phyloP scores from a whole-genome alignment of 2,113 vertebrate species.

The Corythornis vintsioides region DNA sequence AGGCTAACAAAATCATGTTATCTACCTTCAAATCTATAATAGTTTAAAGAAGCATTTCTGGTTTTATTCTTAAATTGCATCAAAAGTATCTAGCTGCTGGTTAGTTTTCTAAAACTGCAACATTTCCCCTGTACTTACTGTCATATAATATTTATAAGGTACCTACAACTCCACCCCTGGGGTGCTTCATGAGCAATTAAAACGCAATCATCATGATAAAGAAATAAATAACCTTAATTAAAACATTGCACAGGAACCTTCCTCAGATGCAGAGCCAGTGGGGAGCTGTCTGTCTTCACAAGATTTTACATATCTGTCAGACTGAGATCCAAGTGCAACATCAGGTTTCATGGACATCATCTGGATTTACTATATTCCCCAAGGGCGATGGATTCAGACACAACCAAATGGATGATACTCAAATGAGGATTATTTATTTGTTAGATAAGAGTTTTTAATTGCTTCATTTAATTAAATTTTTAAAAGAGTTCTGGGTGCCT shows the following conservation, averaged over 20 bases:
- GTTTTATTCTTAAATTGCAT: background rate
- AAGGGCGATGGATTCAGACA: background rate
- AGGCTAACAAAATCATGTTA: background rate
- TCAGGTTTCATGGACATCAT: slow-evolving; percentile 1
- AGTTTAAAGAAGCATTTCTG: background rate
- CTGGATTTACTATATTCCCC: background rate
- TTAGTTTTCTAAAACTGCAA: background rate
- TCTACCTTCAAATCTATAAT: background rate
- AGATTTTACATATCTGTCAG: slow-evolving; percentile 62
- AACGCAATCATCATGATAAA: slow-evolving; percentile 66
- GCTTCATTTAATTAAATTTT: background rate
- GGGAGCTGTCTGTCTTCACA: slow-evolving; percentile 61
- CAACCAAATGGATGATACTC: background rate
- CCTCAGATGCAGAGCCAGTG: slow-evolving; percentile 29
- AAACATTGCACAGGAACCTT: slow-evolving; percentile 61
- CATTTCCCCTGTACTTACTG: background rate
- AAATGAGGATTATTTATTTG: background rate
- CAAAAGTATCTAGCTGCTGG: background rate
- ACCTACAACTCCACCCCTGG: slow-evolving; percentile 30
- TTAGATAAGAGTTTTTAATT: background rate
- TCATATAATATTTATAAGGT: slow-evolving; percentile 45
- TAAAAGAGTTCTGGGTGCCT: background rate
- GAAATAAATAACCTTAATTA: slow-evolving; percentile 78
- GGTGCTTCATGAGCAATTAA: slow-evolving; percentile 61
- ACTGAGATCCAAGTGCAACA: background rate